A percentile compares a stretch with the other conserved stretches of the same genome.
Conservation (phyloP, 1,140 invertebrate species). For the Drosophila varians region DNA sequence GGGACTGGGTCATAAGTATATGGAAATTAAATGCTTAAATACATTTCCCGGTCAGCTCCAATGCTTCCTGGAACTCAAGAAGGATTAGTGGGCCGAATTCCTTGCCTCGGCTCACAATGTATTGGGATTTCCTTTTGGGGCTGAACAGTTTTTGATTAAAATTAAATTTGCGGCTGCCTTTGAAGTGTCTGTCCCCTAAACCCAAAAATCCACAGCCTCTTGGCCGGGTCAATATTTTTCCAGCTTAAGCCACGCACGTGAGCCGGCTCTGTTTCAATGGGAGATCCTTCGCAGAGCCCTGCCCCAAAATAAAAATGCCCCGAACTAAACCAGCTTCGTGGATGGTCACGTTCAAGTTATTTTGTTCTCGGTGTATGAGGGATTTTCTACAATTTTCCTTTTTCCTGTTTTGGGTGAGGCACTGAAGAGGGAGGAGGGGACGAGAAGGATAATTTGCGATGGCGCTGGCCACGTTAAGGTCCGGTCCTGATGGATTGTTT, state of each 20-base stretch:
- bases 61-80: slow-evolving; percentile 7
- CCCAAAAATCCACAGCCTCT: slow-evolving; percentile 5
- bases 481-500: slow-evolving; percentile 63
- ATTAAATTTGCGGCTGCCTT: slow-evolving; percentile 53
- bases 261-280: slow-evolving; percentile 4
- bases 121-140: slow-evolving; percentile 40
- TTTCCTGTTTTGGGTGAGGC: slow-evolving; percentile 18
- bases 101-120: slow-evolving; percentile 22
- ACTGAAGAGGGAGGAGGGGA: slow-evolving; percentile 22
- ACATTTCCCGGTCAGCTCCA: slow-evolving; percentile 5
- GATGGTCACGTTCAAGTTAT: slow-evolving; percentile 41
- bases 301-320: not conserved
- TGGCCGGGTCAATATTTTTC: slow-evolving; percentile 34
- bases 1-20: slow-evolving; percentile 11
- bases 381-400: slow-evolving; percentile 47
- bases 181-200: slow-evolving; percentile 42
- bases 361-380: slow-evolving; percentile 6
- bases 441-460: slow-evolving; percentile 43
- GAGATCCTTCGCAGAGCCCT: not conserved
- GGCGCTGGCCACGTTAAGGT: slow-evolving; percentile 18
- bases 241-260: slow-evolving; percentile 36
- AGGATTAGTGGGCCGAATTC: slow-evolving; percentile 21
- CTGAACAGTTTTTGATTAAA: slow-evolving; percentile 64
- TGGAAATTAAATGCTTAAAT: slow-evolving; percentile 29
- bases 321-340: not conserved